Evolutionary conservation across 2,113 vertebrate species (phyloP).

Genomic region (Ancistrus triradiatus): DNA sequence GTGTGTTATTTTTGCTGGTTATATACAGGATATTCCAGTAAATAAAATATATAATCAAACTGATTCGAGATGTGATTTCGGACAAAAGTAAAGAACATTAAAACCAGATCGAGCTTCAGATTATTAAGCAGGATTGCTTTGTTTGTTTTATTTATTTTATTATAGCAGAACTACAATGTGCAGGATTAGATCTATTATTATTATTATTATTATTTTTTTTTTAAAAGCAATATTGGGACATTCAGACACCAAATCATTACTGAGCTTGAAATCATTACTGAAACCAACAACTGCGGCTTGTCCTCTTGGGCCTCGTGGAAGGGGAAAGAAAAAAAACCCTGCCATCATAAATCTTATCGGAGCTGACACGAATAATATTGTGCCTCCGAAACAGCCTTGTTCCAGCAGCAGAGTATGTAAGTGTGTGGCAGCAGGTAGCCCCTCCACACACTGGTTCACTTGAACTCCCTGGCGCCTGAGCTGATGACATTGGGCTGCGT

Average conservation of each 20-base stretch:
- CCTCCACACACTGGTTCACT: constrained; percentile 55
- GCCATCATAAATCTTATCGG: constrained; percentile 14
- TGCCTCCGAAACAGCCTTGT: constrained; percentile 19
- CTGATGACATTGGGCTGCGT: constrained; percentile 53
- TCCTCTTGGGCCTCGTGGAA: not conserved
- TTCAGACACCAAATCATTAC: constrained; percentile 12
- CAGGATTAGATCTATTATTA: too few relatives aligned
- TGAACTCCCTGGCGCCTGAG: constrained; percentile 65
- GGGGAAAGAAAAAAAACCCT: too few relatives aligned
- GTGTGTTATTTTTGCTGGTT: not conserved
- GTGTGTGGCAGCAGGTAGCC: constrained; percentile 55
- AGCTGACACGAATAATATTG: constrained; percentile 31
- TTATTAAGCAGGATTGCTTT: not conserved
- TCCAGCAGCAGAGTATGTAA: constrained; percentile 18
- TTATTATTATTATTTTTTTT: too few relatives aligned
- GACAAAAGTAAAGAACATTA: too few relatives aligned
- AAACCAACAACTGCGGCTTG: constrained; percentile 8
- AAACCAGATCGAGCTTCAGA: too few relatives aligned
- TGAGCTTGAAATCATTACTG: not conserved
- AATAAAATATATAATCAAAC: not conserved
- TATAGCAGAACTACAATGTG: not conserved
- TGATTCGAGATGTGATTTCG: too few relatives aligned
- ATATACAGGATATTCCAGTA: not conserved
- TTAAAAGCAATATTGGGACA: too few relatives aligned
- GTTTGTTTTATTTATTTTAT: not conserved